These are phyloP conservation scores for Cancer borealis DNA, from an alignment of 2,888 invertebrate species.

Conservation along the genomic window DNA sequence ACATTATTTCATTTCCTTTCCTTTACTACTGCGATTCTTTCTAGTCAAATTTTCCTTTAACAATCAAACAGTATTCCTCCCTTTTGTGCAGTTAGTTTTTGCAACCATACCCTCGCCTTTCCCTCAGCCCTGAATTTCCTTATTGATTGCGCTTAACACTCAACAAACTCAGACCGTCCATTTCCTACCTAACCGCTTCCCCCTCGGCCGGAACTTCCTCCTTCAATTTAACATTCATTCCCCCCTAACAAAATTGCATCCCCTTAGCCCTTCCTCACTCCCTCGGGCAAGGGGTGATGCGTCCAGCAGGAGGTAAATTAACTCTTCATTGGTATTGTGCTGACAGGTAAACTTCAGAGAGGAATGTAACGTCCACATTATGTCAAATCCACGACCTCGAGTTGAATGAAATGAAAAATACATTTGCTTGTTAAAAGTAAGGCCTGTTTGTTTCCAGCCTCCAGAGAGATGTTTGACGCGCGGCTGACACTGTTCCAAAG, in stretches of 20 bases:
- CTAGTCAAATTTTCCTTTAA: not conserved
- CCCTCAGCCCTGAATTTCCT: not conserved
- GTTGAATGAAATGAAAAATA: not conserved
- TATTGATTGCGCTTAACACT: not conserved
- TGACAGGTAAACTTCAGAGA: not conserved
- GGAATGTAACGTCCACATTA: not conserved
- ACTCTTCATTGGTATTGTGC: not conserved
- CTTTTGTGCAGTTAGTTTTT: not conserved
- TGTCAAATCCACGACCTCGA: not conserved
- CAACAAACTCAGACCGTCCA: constrained; percentile 10
- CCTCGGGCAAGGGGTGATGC: constrained; percentile 29
- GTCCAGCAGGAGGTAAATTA: not conserved
- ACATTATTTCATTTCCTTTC: not conserved
- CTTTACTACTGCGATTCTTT: not conserved
- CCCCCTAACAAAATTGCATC: not conserved
- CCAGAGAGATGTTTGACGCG: constrained; percentile 1
- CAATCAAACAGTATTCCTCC: constrained; percentile 14
- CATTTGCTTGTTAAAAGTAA: constrained; percentile 11
- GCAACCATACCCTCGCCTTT: not conserved
- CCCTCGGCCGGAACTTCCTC: not conserved
- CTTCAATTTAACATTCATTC: constrained; percentile 9
- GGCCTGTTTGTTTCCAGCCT: constrained; percentile 11
- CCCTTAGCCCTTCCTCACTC: not conserved
- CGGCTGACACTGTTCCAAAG: constrained; percentile 10
- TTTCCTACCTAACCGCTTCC: not conserved